Base-by-base conservation (phyloP, 1,140 invertebrate genomes). In the Leptopilina clavipes region DNA sequence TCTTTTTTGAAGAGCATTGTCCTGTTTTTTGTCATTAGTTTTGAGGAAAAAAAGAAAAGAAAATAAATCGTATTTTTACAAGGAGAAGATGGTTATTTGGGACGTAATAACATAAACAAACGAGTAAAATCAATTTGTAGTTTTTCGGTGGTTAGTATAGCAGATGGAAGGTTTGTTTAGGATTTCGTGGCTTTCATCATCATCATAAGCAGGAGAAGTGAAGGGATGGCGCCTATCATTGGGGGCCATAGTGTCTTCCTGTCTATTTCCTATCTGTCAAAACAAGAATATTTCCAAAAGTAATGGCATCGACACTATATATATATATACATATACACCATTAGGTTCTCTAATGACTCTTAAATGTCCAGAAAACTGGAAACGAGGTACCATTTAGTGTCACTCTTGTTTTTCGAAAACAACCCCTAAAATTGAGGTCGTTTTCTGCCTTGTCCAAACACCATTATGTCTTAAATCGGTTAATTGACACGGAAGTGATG, bases 101-200 rank as follows among this genome's bases (percentile, higher is more conserved):
- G 59, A 7, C 11, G 22, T 31, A 65, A 65, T 37, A 65, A 65
- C 59, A 65, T 65, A 65, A 65, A 31, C 59, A 65, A 65, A n/a
- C 14, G 59, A 12, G 59, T 65, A 31, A 65, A 65, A 65, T 65
- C 59, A 65, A 65, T 65, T 65, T 65, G 59, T 65, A 65, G 25
- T 31, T 31, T 31, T 5, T 31, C 25, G 7, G 12, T 22, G 59
- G 25, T 65, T 65, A 40, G 0, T 7, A 22, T 19, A 65, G 59
- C 25, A 65, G 59, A 25, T 31, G 54, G 54, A 59, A 40, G 37
- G 77, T 80, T 80, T 71, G 76, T 73, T 78, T 75, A 73, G 71
- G 78, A 17, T 76, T 65, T 43, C 22, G 44, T 72, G 45, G 59
- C 59, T 65, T 31, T 73, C 76, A 43, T 40, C 14, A n/a, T 73